Evolutionary conservation across 30 jellyfish, hydroid and myxozoan genomes (phyloP).

Genomic region (Aurelia aurita): DNA sequence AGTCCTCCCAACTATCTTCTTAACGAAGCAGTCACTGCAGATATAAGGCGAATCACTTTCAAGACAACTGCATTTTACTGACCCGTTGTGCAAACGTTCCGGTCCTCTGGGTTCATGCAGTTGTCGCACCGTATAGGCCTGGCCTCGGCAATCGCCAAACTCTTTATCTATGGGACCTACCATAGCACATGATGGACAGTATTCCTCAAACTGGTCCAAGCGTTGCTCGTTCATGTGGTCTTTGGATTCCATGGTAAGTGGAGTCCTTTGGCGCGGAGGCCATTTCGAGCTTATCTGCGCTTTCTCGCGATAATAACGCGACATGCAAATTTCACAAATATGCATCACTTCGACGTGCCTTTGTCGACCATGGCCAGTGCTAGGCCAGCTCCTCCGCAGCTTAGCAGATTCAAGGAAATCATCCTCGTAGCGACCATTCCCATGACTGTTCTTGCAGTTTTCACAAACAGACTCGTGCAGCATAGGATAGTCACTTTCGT

Average conservation of each 20-base stretch:
- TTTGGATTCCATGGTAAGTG: too few relatives aligned
- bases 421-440: not conserved
- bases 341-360: not conserved
- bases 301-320: not conserved
- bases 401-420: not conserved
- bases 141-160: too few relatives aligned
- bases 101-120: too few relatives aligned
- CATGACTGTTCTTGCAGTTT: not conserved
- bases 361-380: constrained; percentile 10
- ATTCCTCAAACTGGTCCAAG: too few relatives aligned
- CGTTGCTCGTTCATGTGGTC: too few relatives aligned
- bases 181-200: too few relatives aligned
- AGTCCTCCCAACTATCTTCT: not conserved
- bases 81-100: too few relatives aligned
- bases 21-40: constrained; percentile 1
- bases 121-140: too few relatives aligned
- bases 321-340: constrained; percentile 11
- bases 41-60: not conserved
- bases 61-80: constrained; percentile 1
- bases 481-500: not conserved
- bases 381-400: constrained; percentile 36
- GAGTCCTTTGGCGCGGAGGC: too few relatives aligned
- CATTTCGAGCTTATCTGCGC: not conserved
- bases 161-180: too few relatives aligned
- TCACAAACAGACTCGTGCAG: not conserved